Evolutionary conservation across 2,113 vertebrate species (phyloP), one percentile per base, ranked within the genome.

Genomic region (Sula dactylatra): DNA sequence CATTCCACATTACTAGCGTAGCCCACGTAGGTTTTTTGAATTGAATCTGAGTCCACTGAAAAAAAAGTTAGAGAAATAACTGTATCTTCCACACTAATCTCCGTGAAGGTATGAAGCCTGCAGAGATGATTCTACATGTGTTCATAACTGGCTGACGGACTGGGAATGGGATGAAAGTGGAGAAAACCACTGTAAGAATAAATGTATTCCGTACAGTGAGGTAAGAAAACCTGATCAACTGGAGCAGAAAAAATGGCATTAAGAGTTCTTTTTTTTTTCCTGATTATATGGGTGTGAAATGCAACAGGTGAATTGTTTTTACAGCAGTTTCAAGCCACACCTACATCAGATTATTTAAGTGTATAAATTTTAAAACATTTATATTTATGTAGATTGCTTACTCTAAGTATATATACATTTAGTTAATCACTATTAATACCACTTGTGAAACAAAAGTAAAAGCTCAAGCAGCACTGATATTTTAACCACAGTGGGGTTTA

Each of bases 81-180:
- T 87, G 31, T 92, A 4, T 94, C 56, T 97, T 91, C 61, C 34
- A 40, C 31, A 19, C 56, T 81, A 9, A 88, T 74, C 49, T 86
- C 76, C 47, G 59, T 82, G 67, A 93, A 98, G 98, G 98, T 98
- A 97, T 44, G 96, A 98, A 87, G 98, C 98, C 65, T 98, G 98
- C 93, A 97, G 89, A 74, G 92, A 95, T 64, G 98, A 98, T 78
- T 88, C 88, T 83, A 93, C 18, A 45, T 98, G 98, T 94, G 94
- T 86, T 50, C 86, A 0, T 65, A 98, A 98, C 95, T 98, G 97
- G 97, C 58, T 98, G 78, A 96, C 47, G 0, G 98, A 98, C 92
- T 98, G 98, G 97, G 80, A 94, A 58, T 72, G 91, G 91, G 96
- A 98, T 86, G 50, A 93, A 72, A 92, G 64, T 49, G 96, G 96